A percentile compares a stretch with the other conserved stretches of the same genome.
phyloP scores from a whole-genome alignment of 1,140 invertebrate species.

The Zaprionus tsacasi region DNA sequence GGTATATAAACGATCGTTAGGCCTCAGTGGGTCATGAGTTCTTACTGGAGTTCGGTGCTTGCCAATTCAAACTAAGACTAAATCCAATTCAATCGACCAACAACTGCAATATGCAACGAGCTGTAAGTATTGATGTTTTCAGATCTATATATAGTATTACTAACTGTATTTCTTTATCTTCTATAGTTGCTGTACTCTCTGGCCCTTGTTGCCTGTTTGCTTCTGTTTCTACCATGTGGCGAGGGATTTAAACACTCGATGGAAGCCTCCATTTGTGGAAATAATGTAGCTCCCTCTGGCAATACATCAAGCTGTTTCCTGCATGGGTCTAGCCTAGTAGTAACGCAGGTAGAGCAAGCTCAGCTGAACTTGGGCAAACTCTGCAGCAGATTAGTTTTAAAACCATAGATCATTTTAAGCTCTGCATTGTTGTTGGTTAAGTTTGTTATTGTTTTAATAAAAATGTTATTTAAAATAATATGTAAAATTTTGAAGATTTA shows the following conservation, averaged over 20 bases:
- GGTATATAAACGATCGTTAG: constrained; percentile 64
- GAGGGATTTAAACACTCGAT: background rate
- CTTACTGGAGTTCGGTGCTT: constrained; percentile 73
- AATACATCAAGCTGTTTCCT: background rate
- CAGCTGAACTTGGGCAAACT: background rate
- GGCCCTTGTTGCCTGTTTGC: constrained; percentile 40
- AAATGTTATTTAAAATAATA: constrained; percentile 49
- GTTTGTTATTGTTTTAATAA: constrained; percentile 55
- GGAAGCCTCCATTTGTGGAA: background rate
- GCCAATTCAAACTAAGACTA: constrained; percentile 81
- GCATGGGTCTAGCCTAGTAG: background rate
- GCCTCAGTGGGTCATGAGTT: constrained; percentile 59
- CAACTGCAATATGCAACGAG: constrained; percentile 56
- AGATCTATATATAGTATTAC: background rate
- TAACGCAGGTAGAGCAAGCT: no score
- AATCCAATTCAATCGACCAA: constrained; percentile 50
- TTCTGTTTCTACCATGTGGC: constrained; percentile 5
- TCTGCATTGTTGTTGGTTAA: constrained; percentile 53
- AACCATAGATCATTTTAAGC: constrained; percentile 7
- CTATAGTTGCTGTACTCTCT: constrained; percentile 61
- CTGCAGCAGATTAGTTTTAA: background rate
- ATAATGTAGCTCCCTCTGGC: background rate
- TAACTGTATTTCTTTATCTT: background rate
- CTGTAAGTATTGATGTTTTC: constrained; percentile 12
- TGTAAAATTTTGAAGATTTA: background rate